These are phyloP conservation scores for Otolemur crassicaudatus DNA, from an alignment of 2,797 vertebrate genomes.

Conservation along the genomic window DNA sequence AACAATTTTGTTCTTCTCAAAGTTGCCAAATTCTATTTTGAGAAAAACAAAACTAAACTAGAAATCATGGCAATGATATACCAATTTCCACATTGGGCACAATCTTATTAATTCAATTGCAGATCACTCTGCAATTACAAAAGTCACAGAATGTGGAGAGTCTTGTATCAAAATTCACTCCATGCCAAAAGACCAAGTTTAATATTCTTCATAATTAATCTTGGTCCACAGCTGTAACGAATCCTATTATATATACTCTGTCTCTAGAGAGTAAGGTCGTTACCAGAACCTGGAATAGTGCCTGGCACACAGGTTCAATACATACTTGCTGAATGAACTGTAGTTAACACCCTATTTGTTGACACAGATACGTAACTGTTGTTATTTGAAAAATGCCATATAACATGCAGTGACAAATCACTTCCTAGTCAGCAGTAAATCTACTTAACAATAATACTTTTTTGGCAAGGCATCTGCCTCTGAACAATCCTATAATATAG, in stretches of 20 bases:
- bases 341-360: constrained; percentile 32
- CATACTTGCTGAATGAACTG: background rate
- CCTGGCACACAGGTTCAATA: background rate
- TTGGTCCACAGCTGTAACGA: background rate
- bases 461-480: background rate
- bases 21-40: constrained; percentile 28
- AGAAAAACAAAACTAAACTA: constrained; percentile 30
- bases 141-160: background rate
- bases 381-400: constrained; percentile 50
- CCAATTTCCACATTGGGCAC: background rate
- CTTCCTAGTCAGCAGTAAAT: constrained; percentile 1
- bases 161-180: constrained; percentile 23
- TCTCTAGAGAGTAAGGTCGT: background rate
- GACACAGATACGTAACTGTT: background rate
- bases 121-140: background rate
- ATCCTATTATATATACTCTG: background rate
- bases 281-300: background rate
- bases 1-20: constrained; percentile 21
- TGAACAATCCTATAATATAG: background rate
- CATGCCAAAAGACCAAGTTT: constrained; percentile 36
- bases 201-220: constrained; percentile 45
- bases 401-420: constrained; percentile 34
- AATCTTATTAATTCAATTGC: constrained; percentile 28
- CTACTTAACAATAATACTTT: constrained; percentile 23
- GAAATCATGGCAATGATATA: background rate